Base-by-base conservation (phyloP, 2,888 invertebrate species). In the Boloria selene region DNA sequence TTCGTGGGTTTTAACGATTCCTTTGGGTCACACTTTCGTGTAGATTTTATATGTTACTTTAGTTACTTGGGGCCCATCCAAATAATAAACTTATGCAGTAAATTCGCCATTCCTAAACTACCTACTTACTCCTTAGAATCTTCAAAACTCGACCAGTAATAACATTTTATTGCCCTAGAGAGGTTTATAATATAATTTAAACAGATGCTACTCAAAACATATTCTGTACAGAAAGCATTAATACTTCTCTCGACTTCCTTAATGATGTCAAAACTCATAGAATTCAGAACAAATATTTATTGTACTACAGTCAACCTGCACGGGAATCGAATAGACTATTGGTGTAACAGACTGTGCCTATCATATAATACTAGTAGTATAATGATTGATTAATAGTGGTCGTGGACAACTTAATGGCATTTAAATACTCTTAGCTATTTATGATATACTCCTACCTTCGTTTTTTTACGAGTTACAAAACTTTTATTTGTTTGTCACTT, bases 1-100 rank as follows among this genome's bases (percentile, higher is more conserved):
- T 74, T 72, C 65, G 72, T 72, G 65, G 65, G 73, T 68, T 70
- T 70, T 70, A 82, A 86, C 80, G 80, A 77, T 76, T 78, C 86
- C 84, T 81, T 71, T 70, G 86, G 85, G 86, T 73, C 79, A 73
- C 81, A 84, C 81, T 83, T 79, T 77, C 76, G 79, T 73, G 75
- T 75, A 70, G 67, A 72, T 75, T 71, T 70, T 71, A 72, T 70
- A 68, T 56, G 67, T 73, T 67, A 68, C 67, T 69, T 69, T 66
- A 67, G 67, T 61, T 66, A 61, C 72, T 72, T 70, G 73, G 74
- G 70, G 61, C 42, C 60, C 47, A 47, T 51, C 51, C 52, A 62
- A 67, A 58, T 70, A 69, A 71, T 71, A 67, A 69, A 71, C 59
- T 67, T 67, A 60, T 62, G 59, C 60, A 65, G 60, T 70, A 67